Percentiles rank a stretch among this genome's conserved stretches.
Conservation (phyloP, 2,113 vertebrate species). For the Aphyosemion australe region DNA sequence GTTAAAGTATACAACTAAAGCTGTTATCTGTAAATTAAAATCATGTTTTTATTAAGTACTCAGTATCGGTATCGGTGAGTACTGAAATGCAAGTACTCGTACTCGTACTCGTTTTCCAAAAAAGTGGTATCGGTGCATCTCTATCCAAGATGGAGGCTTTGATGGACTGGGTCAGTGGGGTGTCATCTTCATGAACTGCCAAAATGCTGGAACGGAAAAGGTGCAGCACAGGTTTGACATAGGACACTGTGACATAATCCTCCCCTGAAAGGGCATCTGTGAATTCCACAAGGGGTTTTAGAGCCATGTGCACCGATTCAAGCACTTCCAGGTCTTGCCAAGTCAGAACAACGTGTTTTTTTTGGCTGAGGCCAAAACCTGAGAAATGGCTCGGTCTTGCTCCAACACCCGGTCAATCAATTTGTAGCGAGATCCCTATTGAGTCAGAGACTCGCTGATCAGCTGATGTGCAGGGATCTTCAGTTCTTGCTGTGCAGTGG, state of each 20-base stretch:
- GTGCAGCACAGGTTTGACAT: background rate
- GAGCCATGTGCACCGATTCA: conserved; percentile 2
- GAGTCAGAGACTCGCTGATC: conserved; percentile 5
- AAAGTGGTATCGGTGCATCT: too few species aligned
- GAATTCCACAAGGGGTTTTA: background rate
- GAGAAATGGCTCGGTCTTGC: background rate
- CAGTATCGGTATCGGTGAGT: too few species aligned
- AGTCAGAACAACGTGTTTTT: background rate
- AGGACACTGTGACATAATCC: background rate
- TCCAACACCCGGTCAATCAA: conserved; percentile 8
- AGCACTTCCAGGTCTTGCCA: conserved; percentile 1
- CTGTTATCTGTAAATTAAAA: too few species aligned
- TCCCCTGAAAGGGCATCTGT: background rate
- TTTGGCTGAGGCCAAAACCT: background rate
- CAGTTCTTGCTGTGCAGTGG: background rate
- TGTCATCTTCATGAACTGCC: background rate
- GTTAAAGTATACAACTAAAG: too few species aligned
- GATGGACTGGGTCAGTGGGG: background rate
- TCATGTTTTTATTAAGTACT: too few species aligned
- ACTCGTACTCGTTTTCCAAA: too few species aligned
- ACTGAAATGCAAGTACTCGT: too few species aligned
- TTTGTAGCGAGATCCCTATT: background rate
- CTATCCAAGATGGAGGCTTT: conserved; percentile 2
- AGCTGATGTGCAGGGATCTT: background rate
- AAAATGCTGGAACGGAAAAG: background rate